Base-by-base conservation (phyloP, 53 echinoderm and acorn worm genomes). In the Glandiceps talaboti region DNA sequence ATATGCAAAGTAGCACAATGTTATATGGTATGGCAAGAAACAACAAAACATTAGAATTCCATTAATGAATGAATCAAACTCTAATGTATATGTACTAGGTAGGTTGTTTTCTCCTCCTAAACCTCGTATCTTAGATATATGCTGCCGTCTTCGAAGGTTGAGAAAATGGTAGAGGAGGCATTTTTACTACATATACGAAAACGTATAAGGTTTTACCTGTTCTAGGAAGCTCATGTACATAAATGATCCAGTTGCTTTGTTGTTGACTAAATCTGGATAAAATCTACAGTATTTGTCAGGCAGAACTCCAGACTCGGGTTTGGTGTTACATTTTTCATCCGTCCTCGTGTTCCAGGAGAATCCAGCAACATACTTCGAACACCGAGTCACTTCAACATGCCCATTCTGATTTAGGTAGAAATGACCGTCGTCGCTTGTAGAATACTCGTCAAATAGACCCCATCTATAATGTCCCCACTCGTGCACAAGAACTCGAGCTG, bases 361-460 rank as follows among this genome's bases (percentile, higher is more conserved):
- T n/a, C 92, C 92, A 1, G 78, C 80, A 14, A 90, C 74, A 0
- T 79, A 74, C 31, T 32, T 29, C 1, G 92, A 90, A 81, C 92
- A 92, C 73, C 76, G 80, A 25, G 87, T 87, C 0, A 86, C 85
- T 33, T 87, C 83, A 31, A 92, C 81, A 14, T 30, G 27, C 30
- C 87, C 87, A 29, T 74, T 76, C 73, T 73, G 85, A n/a, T 83
- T 80, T 25, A 77, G 64, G 81, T 87, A 90, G 83, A 92, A 92
- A 26, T 85, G 80, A 0, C 79, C 64, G 29, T 85, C 81, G 31
- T 79, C 80, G 64, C 64, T 45, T 32, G 81, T 73, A 1, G 92
- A 85, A 33, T 90, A 92, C 74, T 92, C 92, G 75, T 90, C 87
- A 73, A 90, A 92, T 0, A 92, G 90, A 29, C 92, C 90, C 92